Evolutionary conservation across 1,140 invertebrate genomes (phyloP), one percentile per base, ranked within the genome.

Genomic region (Drosophila lacteicornis): DNA sequence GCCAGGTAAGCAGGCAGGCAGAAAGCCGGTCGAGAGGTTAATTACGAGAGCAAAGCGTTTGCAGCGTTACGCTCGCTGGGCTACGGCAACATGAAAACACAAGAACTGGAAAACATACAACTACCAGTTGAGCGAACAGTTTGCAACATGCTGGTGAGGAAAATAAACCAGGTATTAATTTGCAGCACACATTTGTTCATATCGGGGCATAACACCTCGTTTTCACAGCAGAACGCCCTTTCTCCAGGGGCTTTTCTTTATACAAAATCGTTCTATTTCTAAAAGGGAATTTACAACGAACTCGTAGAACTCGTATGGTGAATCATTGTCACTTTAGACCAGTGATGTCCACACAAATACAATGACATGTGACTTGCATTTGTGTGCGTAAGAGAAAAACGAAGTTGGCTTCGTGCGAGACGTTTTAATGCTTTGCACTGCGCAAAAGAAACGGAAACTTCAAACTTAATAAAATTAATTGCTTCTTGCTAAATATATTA

Each of bases 11-110:
- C 45, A 79, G 73, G 77, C 78, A 84, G 82, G 75, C 84, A 80
- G 77, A 88, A 88, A 90, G 84, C 85, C 85, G 84, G 85, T 90
- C 80, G 85, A 90, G 84, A 84, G 84, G 85, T 88, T 88, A 90
- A 90, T 90, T 88, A 80, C 66, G 84, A 87, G 84, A 84, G 84
- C 85, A 88, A 84, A 87, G 80, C 85, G 82, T 75, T 85, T 67
- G 57, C 68, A 61, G 79, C 82, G 84, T 88, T 88, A 84, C 85
- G 84, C 85, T 88, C 73, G 80, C 79, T 78, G 84, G 66, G 51
- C 75, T 58, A 65, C 62, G 57, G 49, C 57, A 50, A 60, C 56
- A 50, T 47, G 40, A 68, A 70, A 40, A 42, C 42, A 55, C 30
- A 45, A 71, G 50, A 71, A 69, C 46, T 43, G 46, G 47, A 68